Evolutionary conservation across 2,888 invertebrate species (phyloP), one percentile per base, ranked within the genome.

Genomic region (Sabellastarte sp.): DNA sequence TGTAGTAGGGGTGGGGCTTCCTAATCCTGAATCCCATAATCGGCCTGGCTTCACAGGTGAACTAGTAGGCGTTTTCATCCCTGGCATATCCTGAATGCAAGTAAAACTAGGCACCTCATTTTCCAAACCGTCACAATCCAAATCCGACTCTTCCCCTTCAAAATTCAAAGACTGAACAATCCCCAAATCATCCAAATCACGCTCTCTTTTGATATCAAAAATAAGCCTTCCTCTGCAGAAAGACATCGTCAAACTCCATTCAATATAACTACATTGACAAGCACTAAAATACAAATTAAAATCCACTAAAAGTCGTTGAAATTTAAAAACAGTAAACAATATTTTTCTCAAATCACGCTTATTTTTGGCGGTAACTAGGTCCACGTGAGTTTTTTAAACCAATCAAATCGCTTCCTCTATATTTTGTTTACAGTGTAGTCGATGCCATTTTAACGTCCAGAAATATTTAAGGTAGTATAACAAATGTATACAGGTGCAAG

Each of bases 361-460:
- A 71, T 74, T 77, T 73, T 76, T 78, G 76, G 78, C 78, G 78
- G 76, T 76, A 69, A 73, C 73, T 76, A 74, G 75, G 68, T 69
- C 60, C 78, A 76, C 74, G 73, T 76, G 78, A 73, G 59, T 29
- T 2, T 29, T 32, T 52, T 63, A 30, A 60, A 55, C 77, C 76
- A 77, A 78, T 76, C n/a, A n/a, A n/a, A n/a, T n/a, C n/a, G n/a
- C n/a, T n/a, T n/a, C n/a, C n/a, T n/a, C n/a, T n/a, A n/a, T n/a
- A n/a, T n/a, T n/a, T n/a, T n/a, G n/a, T n/a, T n/a, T n/a, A n/a
- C n/a, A n/a, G n/a, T n/a, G n/a, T n/a, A n/a, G n/a, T n/a, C n/a
- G n/a, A n/a, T n/a, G n/a, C n/a, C n/a, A n/a, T n/a, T n/a, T n/a
- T n/a, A n/a, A n/a, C n/a, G n/a, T n/a, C n/a, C n/a, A n/a, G n/a